A percentile compares a stretch with the other conserved stretches of the same genome.
These are phyloP conservation scores for Nannospalax galili DNA, from an alignment of 2,113 vertebrate genomes.

Conservation along the genomic window DNA sequence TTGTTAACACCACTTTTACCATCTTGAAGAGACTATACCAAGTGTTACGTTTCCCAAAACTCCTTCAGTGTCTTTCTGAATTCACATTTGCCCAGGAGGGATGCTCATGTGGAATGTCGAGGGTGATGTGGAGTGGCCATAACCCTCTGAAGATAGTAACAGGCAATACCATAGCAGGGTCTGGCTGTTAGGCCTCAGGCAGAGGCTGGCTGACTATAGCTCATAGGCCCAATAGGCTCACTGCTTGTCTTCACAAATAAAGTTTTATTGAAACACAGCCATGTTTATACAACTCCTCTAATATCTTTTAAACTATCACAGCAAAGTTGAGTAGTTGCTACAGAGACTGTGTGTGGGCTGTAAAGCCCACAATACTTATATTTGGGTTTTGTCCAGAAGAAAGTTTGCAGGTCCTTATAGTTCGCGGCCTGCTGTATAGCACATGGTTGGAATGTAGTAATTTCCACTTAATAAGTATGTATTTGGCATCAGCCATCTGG, in stretches of 20 bases:
- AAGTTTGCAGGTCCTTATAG: neutral
- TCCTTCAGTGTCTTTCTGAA: neutral
- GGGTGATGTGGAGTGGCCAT: neutral
- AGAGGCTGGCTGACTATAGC: neutral
- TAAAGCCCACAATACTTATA: neutral
- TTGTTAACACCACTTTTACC: neutral
- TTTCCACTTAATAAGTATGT: neutral
- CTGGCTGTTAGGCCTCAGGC: neutral
- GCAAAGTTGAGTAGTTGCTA: neutral
- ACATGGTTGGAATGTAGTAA: neutral
- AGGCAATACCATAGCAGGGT: neutral
- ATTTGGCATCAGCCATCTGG: neutral
- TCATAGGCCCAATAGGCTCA: neutral
- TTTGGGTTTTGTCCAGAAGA: neutral
- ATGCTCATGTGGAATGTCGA: neutral
- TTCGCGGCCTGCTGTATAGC: neutral
- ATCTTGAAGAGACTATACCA: neutral
- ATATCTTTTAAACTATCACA: neutral
- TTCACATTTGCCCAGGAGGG: neutral
- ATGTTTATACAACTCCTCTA: neutral
- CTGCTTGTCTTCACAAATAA: conserved; percentile 19
- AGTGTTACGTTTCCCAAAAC: conserved; percentile 19
- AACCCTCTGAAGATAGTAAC: neutral
- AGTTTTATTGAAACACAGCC: neutral
- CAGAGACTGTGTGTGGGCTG: neutral